Evolutionary conservation across 2,113 vertebrate species (phyloP).

Genomic region (Hypanus sabinus): DNA sequence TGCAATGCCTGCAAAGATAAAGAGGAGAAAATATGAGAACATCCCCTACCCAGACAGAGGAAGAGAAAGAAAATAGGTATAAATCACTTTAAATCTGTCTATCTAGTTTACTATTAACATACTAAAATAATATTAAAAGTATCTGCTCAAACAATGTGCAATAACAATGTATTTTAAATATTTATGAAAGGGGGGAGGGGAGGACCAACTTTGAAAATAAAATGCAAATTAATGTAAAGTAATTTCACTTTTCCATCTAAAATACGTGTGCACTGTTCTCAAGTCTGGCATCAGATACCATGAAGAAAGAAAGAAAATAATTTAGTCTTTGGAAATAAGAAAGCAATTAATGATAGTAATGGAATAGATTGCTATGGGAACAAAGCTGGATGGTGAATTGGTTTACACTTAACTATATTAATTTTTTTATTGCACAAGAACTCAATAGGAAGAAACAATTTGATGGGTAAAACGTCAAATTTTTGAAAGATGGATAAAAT

Average conservation of each 20-base stretch:
- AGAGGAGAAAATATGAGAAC: conserved; percentile 28
- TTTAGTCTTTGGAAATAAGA: background rate
- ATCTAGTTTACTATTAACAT: too few species aligned
- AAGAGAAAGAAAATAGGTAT: background rate
- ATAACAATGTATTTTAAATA: background rate
- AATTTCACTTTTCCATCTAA: background rate
- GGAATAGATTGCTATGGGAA: background rate
- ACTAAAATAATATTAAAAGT: background rate
- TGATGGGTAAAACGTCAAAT: background rate
- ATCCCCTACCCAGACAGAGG: background rate
- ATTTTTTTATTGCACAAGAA: background rate
- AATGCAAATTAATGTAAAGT: background rate
- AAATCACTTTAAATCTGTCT: background rate
- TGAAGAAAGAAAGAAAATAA: background rate
- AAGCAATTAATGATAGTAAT: background rate
- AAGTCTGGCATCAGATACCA: background rate
- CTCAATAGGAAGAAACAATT: background rate
- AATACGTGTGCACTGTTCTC: background rate
- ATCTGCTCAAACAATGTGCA: background rate
- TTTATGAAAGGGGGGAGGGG: too few species aligned
- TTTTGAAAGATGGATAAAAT: too few species aligned
- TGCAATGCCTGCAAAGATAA: conserved; percentile 76
- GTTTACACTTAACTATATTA: background rate
- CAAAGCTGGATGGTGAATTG: background rate
- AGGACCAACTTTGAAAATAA: background rate